Evolutionary conservation across 2,113 vertebrate genomes (phyloP).

Genomic region (Alectura lathami): DNA sequence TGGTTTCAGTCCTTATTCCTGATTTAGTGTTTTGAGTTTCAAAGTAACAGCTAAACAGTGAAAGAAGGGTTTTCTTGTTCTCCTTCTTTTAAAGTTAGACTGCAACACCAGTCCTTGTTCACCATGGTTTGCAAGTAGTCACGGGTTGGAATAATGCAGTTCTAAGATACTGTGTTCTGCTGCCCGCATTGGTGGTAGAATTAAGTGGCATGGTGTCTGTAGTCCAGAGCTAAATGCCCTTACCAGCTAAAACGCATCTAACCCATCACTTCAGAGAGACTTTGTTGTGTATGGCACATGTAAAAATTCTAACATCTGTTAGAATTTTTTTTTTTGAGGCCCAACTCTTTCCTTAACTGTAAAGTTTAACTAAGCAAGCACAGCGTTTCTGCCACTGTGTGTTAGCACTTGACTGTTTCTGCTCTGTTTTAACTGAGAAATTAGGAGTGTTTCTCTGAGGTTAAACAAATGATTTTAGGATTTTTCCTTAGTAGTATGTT

Average conservation of each 20-base stretch:
- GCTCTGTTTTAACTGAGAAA: not conserved
- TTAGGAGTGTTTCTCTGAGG: not conserved
- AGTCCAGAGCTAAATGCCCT: not conserved
- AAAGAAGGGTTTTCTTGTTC: not conserved
- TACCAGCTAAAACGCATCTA: not conserved
- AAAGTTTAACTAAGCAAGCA: not conserved
- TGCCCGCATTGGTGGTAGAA: not conserved
- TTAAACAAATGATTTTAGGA: not conserved
- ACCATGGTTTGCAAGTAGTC: fast-evolving
- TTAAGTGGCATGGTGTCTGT: not conserved
- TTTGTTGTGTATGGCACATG: not conserved
- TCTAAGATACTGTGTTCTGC: not conserved
- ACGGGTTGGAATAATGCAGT: fast-evolving
- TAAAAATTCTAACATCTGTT: not conserved
- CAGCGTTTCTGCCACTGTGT: not conserved
- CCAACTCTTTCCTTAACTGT: not conserved
- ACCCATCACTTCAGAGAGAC: not conserved
- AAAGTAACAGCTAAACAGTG: not conserved
- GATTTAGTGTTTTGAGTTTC: not conserved
- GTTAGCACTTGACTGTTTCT: not conserved
- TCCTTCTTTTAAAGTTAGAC: not conserved
- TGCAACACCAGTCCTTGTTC: not conserved
- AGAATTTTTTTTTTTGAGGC: not conserved
- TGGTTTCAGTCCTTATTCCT: not conserved
- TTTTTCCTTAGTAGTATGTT: not conserved